Evolutionary conservation across 2,888 invertebrate genomes (phyloP).

Genomic region (Aleiodes testaceus): DNA sequence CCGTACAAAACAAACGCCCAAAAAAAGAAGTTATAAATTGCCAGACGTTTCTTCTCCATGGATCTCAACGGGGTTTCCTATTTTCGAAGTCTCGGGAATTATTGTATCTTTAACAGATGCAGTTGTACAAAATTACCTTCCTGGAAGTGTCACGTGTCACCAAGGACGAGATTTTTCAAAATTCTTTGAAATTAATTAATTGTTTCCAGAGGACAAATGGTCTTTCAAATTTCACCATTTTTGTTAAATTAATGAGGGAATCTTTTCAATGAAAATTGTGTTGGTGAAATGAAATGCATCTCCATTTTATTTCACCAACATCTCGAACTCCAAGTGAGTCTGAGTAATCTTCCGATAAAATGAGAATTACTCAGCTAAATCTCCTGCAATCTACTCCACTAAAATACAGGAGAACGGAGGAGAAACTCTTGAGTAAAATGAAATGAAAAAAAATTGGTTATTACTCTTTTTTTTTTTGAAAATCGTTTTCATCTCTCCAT

Average conservation of each 20-base stretch:
- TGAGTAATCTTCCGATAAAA: neutral
- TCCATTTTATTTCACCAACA: too few species aligned
- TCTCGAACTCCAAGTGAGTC: too few species aligned
- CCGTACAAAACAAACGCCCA: neutral
- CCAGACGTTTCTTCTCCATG: slow-evolving; percentile 58
- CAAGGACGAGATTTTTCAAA: neutral
- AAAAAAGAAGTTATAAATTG: slow-evolving; percentile 60
- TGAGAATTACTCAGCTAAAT: slow-evolving; percentile 8
- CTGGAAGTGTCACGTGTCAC: slow-evolving; percentile 21
- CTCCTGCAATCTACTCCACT: slow-evolving; percentile 14
- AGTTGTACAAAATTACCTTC: slow-evolving; percentile 34
- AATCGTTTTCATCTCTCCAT: slow-evolving; percentile 22
- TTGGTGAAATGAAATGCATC: too few species aligned
- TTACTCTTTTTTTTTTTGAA: slow-evolving; percentile 11
- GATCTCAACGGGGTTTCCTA: slow-evolving; percentile 41
- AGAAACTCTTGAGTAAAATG: too few species aligned
- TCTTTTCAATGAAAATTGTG: too few species aligned
- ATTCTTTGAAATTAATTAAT: neutral
- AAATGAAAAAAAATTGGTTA: slow-evolving; percentile 6
- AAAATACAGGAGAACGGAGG: slow-evolving; percentile 5
- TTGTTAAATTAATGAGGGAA: too few species aligned
- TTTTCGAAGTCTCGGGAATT: slow-evolving; percentile 24
- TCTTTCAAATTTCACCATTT: too few species aligned
- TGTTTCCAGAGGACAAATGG: neutral
- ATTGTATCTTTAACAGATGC: slow-evolving; percentile 40